Conservation (phyloP, 2,113 vertebrate species). For the Isichthys henryi region DNA sequence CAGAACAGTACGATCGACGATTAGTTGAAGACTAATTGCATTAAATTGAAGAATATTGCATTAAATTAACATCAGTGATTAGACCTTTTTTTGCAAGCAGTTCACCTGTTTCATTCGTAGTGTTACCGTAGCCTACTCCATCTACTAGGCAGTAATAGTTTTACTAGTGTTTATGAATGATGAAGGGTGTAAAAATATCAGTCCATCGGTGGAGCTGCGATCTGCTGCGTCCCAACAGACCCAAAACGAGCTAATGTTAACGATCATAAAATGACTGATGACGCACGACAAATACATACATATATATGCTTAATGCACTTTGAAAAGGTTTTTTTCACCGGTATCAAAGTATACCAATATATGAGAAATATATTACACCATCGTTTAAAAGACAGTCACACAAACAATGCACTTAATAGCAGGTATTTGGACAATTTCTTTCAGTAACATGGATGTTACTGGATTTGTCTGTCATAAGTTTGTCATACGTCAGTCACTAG, state of each 20-base stretch:
- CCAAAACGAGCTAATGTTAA: background rate
- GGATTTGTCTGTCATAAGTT: background rate
- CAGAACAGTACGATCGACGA: background rate
- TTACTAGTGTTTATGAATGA: background rate
- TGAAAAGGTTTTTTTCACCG: background rate
- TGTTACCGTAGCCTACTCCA: background rate
- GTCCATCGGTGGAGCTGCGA: background rate
- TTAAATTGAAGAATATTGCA: background rate
- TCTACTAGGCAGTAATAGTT: background rate
- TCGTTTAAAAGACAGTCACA: background rate
- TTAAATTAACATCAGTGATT: background rate
- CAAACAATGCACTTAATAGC: background rate
- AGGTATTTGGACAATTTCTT: background rate
- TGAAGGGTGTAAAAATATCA: background rate
- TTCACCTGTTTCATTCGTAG: background rate
- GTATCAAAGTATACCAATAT: background rate
- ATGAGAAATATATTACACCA: background rate
- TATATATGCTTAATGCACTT: background rate
- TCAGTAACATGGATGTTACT: background rate
- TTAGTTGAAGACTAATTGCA: background rate
- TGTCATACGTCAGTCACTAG: background rate
- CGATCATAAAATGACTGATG: background rate
- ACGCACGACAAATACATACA: background rate
- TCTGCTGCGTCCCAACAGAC: background rate
- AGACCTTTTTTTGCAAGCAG: background rate